Conservation (phyloP, 2,888 invertebrate species). For the Amphipoea lucens region DNA sequence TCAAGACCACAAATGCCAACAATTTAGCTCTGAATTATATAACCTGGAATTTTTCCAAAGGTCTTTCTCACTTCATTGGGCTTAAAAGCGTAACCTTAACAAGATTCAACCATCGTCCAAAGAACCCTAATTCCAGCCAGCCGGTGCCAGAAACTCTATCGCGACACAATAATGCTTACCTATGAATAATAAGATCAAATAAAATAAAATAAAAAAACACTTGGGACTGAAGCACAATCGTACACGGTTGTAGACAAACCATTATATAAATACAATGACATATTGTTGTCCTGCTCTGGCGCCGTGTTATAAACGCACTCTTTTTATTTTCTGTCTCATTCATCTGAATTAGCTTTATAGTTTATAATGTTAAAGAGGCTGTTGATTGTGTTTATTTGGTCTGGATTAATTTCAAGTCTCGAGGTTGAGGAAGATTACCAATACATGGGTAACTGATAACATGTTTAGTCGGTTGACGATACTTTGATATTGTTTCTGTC, state of each 20-base stretch:
- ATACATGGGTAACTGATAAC: not conserved
- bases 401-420: slow-evolving; percentile 12
- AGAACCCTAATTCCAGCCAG: slow-evolving; percentile 69
- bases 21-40: not conserved
- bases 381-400: slow-evolving; percentile 61
- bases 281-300: slow-evolving; percentile 74
- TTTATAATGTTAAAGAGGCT: slow-evolving; percentile 76
- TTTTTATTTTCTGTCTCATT: slow-evolving; percentile 75
- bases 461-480: slow-evolving; percentile 1
- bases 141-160: slow-evolving; percentile 72
- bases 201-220: slow-evolving; percentile 77
- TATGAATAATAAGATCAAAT: slow-evolving; percentile 88
- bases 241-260: slow-evolving; percentile 86
- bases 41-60: not conserved
- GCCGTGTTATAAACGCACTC: slow-evolving; percentile 70
- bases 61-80: slow-evolving; percentile 14
- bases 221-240: slow-evolving; percentile 84
- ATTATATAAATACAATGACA: slow-evolving; percentile 87
- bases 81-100: slow-evolving; percentile 3
- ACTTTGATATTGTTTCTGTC: not conserved
- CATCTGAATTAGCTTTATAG: slow-evolving; percentile 77
- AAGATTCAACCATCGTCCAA: slow-evolving; percentile 23
- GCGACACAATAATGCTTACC: slow-evolving; percentile 85
- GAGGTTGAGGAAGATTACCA: not conserved
- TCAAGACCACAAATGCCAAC: not conserved